A percentile compares a stretch with the other conserved stretches of the same genome.
Conservation (phyloP, 2,113 vertebrate genomes). For the Clarias batrachus region DNA sequence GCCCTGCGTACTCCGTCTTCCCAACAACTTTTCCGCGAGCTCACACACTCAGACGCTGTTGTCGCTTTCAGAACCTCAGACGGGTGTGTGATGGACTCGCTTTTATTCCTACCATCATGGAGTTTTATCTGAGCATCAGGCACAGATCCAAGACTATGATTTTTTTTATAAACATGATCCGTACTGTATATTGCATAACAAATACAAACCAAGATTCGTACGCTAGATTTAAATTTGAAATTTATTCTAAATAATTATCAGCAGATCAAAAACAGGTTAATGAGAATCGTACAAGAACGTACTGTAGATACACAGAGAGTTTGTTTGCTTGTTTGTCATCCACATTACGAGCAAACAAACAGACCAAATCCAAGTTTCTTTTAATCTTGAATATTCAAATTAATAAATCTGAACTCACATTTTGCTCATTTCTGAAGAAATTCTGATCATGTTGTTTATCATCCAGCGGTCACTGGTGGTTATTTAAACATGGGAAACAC, state of each 20-base stretch:
- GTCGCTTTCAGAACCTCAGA: not conserved
- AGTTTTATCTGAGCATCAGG: conserved; percentile 6
- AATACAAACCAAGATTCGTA: not conserved
- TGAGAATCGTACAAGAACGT: not conserved
- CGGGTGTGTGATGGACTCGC: not conserved
- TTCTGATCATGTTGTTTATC: no score
- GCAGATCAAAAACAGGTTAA: not conserved
- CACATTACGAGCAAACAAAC: no score
- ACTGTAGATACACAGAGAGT: not conserved
- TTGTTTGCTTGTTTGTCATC: not conserved
- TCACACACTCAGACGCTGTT: not conserved
- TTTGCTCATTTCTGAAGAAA: not conserved
- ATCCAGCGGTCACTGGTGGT: not conserved
- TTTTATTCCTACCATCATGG: not conserved
- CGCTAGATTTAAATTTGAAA: not conserved
- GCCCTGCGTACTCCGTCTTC: conserved; percentile 6
- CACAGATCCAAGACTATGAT: not conserved
- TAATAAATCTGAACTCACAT: not conserved
- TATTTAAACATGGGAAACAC: not conserved
- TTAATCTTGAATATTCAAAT: not conserved
- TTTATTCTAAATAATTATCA: not conserved
- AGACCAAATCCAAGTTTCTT: not conserved
- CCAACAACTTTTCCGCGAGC: conserved; percentile 11
- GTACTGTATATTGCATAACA: not conserved
- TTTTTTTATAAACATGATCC: no score